Conservation (phyloP, 2,113 vertebrate genomes). For the Herpailurus yagouaroundi region DNA sequence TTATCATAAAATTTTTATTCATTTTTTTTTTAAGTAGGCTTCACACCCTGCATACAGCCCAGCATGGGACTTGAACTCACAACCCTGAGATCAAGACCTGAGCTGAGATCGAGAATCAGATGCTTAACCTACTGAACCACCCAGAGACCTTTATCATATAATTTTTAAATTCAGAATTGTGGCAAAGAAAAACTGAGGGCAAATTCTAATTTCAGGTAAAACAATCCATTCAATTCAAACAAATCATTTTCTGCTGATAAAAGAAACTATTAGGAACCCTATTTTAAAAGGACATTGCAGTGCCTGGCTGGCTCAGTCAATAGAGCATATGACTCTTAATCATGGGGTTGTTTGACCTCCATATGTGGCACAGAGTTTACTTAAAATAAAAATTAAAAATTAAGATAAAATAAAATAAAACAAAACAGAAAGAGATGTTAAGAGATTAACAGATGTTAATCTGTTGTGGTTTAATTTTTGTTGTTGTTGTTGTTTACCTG, state of each 20-base stretch:
- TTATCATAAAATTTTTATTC: not conserved
- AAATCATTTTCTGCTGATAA: constrained; percentile 44
- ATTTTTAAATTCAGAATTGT: constrained; percentile 22
- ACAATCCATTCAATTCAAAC: constrained; percentile 10
- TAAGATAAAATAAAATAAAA: not conserved
- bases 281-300: not conserved
- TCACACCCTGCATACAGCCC: too few species aligned
- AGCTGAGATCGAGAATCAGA: too few species aligned
- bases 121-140: too few species aligned
- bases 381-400: not conserved
- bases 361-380: not conserved
- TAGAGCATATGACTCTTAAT: not conserved
- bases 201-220: constrained; percentile 48
- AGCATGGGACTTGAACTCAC: too few species aligned
- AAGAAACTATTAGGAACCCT: not conserved
- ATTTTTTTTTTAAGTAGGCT: too few species aligned
- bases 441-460: not conserved
- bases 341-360: not conserved
- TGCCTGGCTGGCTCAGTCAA: not conserved
- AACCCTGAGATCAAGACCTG: too few species aligned
- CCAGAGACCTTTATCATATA: not conserved
- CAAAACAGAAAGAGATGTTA: not conserved
- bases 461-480: not conserved
- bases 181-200: constrained; percentile 3
- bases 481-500: constrained; percentile 86